Percentiles rank a stretch among this genome's conserved stretches.
Evolutionary conservation across 2,113 vertebrate genomes (phyloP).

Genomic region (Xyliphius kryptos): DNA sequence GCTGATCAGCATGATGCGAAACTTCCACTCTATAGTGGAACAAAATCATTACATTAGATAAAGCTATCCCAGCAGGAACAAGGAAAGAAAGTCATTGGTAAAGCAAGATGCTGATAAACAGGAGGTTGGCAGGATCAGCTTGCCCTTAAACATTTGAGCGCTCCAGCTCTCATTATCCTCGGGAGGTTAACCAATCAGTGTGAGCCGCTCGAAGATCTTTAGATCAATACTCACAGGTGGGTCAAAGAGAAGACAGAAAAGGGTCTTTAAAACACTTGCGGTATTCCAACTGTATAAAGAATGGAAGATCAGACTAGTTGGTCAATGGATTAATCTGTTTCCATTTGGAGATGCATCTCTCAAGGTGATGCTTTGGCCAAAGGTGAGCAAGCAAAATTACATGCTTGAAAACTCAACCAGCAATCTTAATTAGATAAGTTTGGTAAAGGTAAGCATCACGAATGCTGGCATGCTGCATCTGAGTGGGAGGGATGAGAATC

Average conservation of each 20-base stretch:
- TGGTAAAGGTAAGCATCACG: slow-evolving; percentile 18
- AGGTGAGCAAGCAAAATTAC: slow-evolving; percentile 34
- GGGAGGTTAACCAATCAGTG: slow-evolving; percentile 20
- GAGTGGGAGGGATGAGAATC: slow-evolving; percentile 12
- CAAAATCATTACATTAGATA: slow-evolving; percentile 13
- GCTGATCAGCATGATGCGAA: slow-evolving; percentile 9
- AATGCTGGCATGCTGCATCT: slow-evolving; percentile 18
- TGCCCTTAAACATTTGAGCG: slow-evolving; percentile 35
- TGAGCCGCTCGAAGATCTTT: slow-evolving; percentile 21
- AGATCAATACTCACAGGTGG: slow-evolving; percentile 27
- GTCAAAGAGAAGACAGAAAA: slow-evolving; percentile 25
- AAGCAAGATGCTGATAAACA: slow-evolving; percentile 3
- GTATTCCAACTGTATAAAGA: slow-evolving; percentile 7
- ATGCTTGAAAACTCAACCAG: slow-evolving; percentile 32
- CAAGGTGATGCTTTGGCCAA: slow-evolving; percentile 25
- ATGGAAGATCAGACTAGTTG: neutral
- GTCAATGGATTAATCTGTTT: slow-evolving; percentile 30
- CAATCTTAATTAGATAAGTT: slow-evolving; percentile 32
- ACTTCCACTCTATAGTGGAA: neutral
- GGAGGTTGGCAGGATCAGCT: slow-evolving; percentile 16
- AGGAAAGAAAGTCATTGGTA: neutral
- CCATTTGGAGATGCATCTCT: slow-evolving; percentile 29
- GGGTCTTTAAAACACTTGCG: slow-evolving; percentile 4
- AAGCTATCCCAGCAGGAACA: neutral
- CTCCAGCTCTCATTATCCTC: slow-evolving; percentile 16